These are phyloP conservation scores for Disparrhopalites patrizii DNA, from an alignment of 2,888 invertebrate species.

Conservation along the genomic window DNA sequence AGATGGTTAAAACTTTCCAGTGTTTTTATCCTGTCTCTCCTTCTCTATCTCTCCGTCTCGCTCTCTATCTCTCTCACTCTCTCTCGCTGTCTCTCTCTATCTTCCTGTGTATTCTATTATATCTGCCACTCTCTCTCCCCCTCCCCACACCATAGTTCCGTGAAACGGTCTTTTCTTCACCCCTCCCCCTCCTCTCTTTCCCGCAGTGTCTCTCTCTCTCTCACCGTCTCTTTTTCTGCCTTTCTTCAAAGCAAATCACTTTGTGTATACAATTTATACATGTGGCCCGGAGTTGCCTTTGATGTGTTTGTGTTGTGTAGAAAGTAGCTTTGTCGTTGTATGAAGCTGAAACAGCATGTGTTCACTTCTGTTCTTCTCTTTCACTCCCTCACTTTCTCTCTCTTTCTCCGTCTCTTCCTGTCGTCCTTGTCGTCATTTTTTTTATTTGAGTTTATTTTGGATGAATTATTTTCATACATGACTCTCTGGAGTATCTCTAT, in stretches of 20 bases:
- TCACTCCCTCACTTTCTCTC: background rate
- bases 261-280: background rate
- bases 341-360: background rate
- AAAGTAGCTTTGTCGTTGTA: no score
- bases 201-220: background rate
- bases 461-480: no score
- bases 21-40: no score
- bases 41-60: background rate
- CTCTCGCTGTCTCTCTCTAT: constrained; percentile 1
- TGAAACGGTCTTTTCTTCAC: background rate
- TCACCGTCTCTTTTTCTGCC: background rate
- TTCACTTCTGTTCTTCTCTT: background rate
- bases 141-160: background rate
- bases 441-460: no score
- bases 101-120: background rate
- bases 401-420: background rate
- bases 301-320: background rate
- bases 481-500: no score
- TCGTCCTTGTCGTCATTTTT: no score
- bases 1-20: background rate
- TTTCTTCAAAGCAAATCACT: background rate
- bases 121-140: background rate
- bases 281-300: background rate
- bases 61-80: background rate
- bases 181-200: background rate